A percentile compares a stretch with the other conserved stretches of the same genome.
Evolutionary conservation across 1,140 invertebrate species (phyloP).

Genomic region (Gryon sp.): DNA sequence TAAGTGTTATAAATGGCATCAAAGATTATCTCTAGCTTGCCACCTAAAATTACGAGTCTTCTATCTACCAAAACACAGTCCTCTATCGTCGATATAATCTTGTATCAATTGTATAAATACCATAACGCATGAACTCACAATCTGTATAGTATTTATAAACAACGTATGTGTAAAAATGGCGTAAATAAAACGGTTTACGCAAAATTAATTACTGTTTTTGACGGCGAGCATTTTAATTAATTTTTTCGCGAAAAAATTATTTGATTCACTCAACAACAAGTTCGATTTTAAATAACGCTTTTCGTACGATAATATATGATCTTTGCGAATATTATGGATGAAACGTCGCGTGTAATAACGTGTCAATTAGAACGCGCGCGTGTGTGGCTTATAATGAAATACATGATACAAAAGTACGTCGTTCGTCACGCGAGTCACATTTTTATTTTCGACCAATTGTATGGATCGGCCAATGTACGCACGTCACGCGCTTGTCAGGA

Average conservation of each 20-base stretch:
- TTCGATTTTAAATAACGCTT: neutral
- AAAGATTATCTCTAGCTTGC: slow-evolving; percentile 52
- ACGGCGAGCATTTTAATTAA: too few relatives aligned
- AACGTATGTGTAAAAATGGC: too few relatives aligned
- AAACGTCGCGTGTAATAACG: slow-evolving; percentile 1
- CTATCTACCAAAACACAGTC: slow-evolving; percentile 23
- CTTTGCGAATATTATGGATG: neutral
- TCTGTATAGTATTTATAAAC: too few relatives aligned
- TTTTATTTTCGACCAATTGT: slow-evolving; percentile 55
- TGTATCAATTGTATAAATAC: slow-evolving; percentile 6
- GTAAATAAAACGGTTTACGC: too few relatives aligned
- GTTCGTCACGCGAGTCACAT: slow-evolving; percentile 25
- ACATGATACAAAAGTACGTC: slow-evolving; percentile 6
- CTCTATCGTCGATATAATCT: slow-evolving; percentile 11
- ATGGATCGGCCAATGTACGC: slow-evolving; percentile 57
- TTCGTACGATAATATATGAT: neutral
- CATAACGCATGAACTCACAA: neutral
- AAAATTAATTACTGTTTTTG: too few relatives aligned
- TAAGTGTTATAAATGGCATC: slow-evolving; percentile 56
- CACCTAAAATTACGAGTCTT: slow-evolving; percentile 51
- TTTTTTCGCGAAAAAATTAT: too few relatives aligned
- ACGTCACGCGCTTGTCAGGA: slow-evolving; percentile 61
- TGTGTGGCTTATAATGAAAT: slow-evolving; percentile 23
- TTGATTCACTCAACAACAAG: neutral
- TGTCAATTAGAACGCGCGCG: slow-evolving; percentile 26